These are phyloP conservation scores for Sicus ferrugineus DNA, from an alignment of 2,888 invertebrate genomes.

Conservation along the genomic window DNA sequence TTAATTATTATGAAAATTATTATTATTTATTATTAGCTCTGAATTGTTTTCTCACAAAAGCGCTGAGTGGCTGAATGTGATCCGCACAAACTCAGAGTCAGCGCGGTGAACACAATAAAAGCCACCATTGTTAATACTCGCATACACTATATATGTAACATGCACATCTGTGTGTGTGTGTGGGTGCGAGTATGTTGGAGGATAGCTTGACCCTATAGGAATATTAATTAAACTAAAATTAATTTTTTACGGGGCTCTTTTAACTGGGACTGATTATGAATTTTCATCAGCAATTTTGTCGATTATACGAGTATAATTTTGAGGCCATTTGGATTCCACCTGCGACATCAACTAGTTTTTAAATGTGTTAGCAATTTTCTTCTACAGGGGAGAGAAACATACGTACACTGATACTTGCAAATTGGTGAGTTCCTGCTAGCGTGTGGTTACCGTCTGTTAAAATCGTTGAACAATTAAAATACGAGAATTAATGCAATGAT, in stretches of 20 bases:
- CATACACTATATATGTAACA: background rate
- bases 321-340: no score
- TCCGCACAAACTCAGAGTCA: slow-evolving; percentile 7
- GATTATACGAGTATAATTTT: no score
- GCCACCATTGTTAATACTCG: background rate
- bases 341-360: no score
- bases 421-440: no score
- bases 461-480: slow-evolving; percentile 20
- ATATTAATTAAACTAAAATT: no score
- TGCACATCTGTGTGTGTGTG: background rate
- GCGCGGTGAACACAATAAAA: background rate
- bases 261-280: no score
- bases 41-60: slow-evolving; percentile 9
- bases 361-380: no score
- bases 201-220: no score
- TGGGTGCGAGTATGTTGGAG: background rate
- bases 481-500: no score
- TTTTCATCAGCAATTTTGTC: background rate
- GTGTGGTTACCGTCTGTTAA: background rate
- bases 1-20: slow-evolving; percentile 17
- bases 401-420: no score
- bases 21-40: slow-evolving; percentile 11
- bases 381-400: no score
- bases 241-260: no score
- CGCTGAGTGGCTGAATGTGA: slow-evolving; percentile 3